A percentile compares a stretch with the other conserved stretches of the same genome.
Conservation (phyloP, 2,113 vertebrate species). For the Seriola rivoliana region DNA sequence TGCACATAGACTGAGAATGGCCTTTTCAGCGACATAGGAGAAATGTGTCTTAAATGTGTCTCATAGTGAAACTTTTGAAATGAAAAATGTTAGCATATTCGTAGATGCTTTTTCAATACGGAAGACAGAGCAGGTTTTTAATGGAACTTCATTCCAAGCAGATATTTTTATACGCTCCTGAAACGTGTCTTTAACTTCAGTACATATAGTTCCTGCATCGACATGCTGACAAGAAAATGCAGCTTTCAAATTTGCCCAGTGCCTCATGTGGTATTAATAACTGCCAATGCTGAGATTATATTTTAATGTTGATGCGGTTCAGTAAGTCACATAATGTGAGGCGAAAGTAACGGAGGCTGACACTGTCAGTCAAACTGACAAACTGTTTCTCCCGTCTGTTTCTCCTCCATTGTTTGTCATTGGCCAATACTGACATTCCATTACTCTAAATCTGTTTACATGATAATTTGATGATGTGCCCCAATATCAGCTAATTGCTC, state of each 20-base stretch:
- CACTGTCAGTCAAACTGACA: conserved; percentile 71
- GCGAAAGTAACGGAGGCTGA: conserved; percentile 50
- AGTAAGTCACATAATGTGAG: conserved; percentile 27
- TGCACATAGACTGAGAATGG: not conserved
- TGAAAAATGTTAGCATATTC: not conserved
- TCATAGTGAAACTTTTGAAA: not conserved
- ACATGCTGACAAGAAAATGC: conserved; percentile 22
- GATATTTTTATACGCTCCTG: not conserved
- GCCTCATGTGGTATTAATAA: conserved; percentile 34
- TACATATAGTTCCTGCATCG: not conserved
- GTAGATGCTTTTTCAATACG: no score
- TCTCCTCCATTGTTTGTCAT: conserved; percentile 48
- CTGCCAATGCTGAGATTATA: conserved; percentile 19
- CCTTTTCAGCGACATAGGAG: no score
- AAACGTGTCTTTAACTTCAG: conserved; percentile 15
- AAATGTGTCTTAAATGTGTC: no score
- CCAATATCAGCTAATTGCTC: conserved; percentile 55
- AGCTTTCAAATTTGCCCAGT: conserved; percentile 12
- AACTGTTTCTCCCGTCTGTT: conserved; percentile 47
- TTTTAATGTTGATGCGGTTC: conserved; percentile 51
- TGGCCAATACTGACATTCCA: conserved; percentile 47
- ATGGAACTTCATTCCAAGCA: not conserved
- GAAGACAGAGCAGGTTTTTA: no score
- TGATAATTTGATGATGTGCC: conserved; percentile 36
- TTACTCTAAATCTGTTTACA: conserved; percentile 50